Base-by-base conservation (phyloP, 1,140 invertebrate genomes). In the Cryptotermes secundus region DNA sequence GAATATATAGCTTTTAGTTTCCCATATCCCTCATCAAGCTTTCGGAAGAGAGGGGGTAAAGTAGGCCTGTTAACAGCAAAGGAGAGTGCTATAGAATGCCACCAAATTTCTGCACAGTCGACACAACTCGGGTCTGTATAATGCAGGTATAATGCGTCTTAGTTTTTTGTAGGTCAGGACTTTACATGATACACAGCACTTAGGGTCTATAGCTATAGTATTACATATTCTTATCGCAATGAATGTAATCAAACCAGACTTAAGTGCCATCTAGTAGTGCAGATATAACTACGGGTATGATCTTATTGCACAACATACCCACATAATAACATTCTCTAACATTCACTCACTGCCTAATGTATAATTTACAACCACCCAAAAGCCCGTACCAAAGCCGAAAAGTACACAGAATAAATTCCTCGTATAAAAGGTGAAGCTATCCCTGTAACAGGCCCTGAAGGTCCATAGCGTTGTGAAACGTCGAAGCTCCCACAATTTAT, bases 1-100 rank as follows among this genome's bases (percentile, higher is more conserved):
- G 81, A 82, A 82, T 82, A 82, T 45, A 82, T 82, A 82, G 81
- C 81, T 82, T 82, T 82, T 82, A 82, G 81, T 82, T 82, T 82
- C 81, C 81, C 42, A 82, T 82, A 82, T 82, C 81, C 81, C 81
- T 82, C 81, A 53, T 82, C 81, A 82, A 82, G 81, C 38, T 31
- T 45, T 38, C 42, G 35, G 36, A 26, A 38, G 9, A 80, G 80
- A 34, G 35, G 81, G 38, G n/a, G 81, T 7, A 34, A 53, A 45
- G 81, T 9, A 81, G 38, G 80, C 19, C 34, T 81, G 38, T 35
- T 42, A 81, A 12, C 14, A 19, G 35, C 22, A 42, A 38, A 36
- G 80, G 80, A 35, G 80, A 38, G 22, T 80, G 80, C 34, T 35
- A 38, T 1, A 38, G 80, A 80, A 38, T 31, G 59, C 19, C 59